Conservation (phyloP, 1,140 invertebrate genomes). For the Trissolcus basalis region DNA sequence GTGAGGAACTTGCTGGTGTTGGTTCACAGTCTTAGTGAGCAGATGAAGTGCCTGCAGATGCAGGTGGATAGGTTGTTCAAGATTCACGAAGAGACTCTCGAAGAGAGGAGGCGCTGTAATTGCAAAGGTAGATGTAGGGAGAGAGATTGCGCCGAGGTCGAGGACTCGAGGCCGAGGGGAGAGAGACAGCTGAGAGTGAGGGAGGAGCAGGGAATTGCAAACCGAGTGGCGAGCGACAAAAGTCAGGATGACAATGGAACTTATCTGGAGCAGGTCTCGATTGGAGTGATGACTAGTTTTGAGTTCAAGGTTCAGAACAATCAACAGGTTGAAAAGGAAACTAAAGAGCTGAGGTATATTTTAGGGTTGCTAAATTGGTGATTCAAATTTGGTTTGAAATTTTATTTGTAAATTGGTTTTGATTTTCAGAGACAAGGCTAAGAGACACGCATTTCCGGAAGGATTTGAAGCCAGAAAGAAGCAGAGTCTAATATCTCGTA, state of each 20-base stretch:
- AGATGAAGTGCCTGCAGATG: conserved; percentile 68
- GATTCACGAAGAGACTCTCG: conserved; percentile 65
- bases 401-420: conserved; percentile 4
- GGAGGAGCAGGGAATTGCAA: background rate
- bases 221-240: background rate
- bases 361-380: too few species aligned
- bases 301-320: conserved; percentile 79
- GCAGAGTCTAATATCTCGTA: conserved; percentile 59
- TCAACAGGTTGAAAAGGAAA: conserved; percentile 65
- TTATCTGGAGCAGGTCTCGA: conserved; percentile 78
- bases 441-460: conserved; percentile 38
- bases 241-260: conserved; percentile 55
- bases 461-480: conserved; percentile 60
- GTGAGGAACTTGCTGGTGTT: conserved; percentile 67
- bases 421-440: conserved; percentile 67
- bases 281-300: conserved; percentile 84
- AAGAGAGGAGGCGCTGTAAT: conserved; percentile 49
- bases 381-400: too few species aligned
- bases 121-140: background rate
- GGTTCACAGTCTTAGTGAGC: conserved; percentile 69
- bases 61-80: conserved; percentile 68
- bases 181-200: conserved; percentile 7
- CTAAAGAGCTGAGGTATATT: conserved; percentile 58
- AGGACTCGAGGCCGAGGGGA: background rate
- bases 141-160: too few species aligned